Percentiles rank a stretch among this genome's conserved stretches.
These are phyloP conservation scores for Cotesia congregata DNA, from an alignment of 2,888 invertebrate genomes.

Conservation along the genomic window DNA sequence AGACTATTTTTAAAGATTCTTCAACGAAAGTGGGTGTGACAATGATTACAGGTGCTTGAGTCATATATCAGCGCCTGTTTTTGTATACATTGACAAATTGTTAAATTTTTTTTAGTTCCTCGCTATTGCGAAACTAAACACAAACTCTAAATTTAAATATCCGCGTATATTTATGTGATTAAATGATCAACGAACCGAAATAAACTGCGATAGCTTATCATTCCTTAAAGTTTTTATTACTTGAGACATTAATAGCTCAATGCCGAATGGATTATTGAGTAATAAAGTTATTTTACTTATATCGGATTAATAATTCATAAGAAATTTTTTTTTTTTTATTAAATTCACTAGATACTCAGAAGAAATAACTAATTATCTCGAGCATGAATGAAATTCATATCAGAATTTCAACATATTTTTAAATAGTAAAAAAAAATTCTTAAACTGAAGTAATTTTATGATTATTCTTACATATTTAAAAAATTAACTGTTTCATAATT, in stretches of 20 bases:
- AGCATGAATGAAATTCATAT: too few species aligned
- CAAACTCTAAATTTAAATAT: not conserved
- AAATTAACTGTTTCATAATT: too few species aligned
- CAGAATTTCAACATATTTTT: too few species aligned
- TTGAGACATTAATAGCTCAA: not conserved
- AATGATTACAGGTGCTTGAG: not conserved
- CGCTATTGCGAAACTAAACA: not conserved
- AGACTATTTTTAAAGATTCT: too few species aligned
- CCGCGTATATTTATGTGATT: not conserved
- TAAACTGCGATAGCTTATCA: not conserved
- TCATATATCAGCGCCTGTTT: not conserved
- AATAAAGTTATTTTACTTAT: not conserved
- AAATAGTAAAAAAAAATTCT: too few species aligned
- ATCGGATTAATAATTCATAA: not conserved
- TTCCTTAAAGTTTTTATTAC: not conserved
- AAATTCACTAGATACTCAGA: too few species aligned
- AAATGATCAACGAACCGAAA: not conserved
- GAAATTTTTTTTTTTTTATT: too few species aligned
- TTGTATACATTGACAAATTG: slow-evolving; percentile 1
- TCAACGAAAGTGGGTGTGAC: not conserved
- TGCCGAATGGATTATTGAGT: not conserved
- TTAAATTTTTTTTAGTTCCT: not conserved
- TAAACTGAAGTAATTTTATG: too few species aligned
- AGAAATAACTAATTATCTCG: too few species aligned
- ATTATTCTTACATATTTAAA: too few species aligned